These are phyloP conservation scores for Acanthisitta chloris DNA, from an alignment of 2,113 vertebrate genomes.

Conservation along the genomic window DNA sequence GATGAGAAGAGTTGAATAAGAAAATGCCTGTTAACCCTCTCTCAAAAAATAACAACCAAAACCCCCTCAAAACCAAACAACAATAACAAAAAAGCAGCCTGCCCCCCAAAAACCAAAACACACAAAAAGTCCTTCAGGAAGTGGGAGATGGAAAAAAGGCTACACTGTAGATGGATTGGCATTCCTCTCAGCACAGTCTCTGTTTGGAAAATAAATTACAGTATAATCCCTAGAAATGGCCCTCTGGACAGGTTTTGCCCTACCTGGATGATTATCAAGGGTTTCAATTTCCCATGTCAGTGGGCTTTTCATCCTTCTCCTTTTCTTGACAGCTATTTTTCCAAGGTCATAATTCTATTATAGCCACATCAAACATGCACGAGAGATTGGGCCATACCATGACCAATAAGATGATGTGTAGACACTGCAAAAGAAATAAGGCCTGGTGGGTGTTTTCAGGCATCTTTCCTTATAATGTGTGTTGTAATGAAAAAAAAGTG, in stretches of 20 bases:
- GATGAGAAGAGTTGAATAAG: background rate
- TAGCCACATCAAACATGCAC: background rate
- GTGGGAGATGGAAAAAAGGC: background rate
- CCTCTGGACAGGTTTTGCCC: background rate
- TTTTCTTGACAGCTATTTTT: background rate
- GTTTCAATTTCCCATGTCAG: rapidly evolving
- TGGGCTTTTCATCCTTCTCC: background rate
- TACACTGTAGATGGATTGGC: background rate
- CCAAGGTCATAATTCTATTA: background rate
- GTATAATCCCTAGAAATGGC: background rate
- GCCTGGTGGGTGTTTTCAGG: too few species aligned
- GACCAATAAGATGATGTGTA: background rate
- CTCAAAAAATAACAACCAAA: background rate
- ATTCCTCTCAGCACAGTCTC: background rate
- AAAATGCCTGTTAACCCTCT: background rate
- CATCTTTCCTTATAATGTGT: background rate
- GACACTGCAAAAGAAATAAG: background rate
- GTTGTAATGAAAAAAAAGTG: background rate
- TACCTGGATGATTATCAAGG: background rate
- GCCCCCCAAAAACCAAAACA: background rate
- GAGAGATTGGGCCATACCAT: background rate
- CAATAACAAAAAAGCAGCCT: background rate
- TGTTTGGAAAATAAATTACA: background rate
- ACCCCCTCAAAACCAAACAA: background rate
- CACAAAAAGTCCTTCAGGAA: too few species aligned